Evolutionary conservation across 1,140 invertebrate genomes (phyloP), one percentile per base, ranked within the genome.

Genomic region (Halesus radiatus): DNA sequence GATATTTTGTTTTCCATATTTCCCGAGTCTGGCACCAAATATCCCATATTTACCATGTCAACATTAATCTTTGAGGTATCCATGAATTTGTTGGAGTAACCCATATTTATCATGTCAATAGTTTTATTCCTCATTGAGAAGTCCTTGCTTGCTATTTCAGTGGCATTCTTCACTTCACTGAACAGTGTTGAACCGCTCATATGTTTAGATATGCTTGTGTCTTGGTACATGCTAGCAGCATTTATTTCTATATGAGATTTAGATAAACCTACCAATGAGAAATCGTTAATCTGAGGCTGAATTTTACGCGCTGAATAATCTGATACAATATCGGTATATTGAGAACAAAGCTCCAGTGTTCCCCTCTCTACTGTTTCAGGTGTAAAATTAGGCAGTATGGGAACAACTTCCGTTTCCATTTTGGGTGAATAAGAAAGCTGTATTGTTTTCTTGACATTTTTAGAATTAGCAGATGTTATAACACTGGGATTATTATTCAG

Each of bases 31-130:
- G 85, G 74, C 64, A 86, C 87, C 82, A 88, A 85, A 73, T 89
- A 90, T 16, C 88, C 87, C 87, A 90, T 88, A 83, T 89, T 90
- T 4, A 90, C 84, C 87, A 89, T 88, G 83, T 89, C 88, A 45
- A 89, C 84, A 75, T 85, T 86, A 5, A 18, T 64, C 22, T 56
- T 68, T 62, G 37, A 56, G 16, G n/a, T 60, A 7, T 83, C 81
- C 10, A 80, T 62, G 29, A 22, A 56, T 37, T 83, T 83, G 29
- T 26, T 78, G 2, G 75, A 54, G 66, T 83, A 83, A 78, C 88
- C 87, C 82, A 87, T 88, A 70, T 86, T 88, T 15, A 81, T 83
- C 37, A 81, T 84, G 74, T 76, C 81, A 8, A 85, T 80, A 29
- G 85, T 60, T 78, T 88, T 87, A 16, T 81, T 86, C 52, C 53